Evolutionary conservation across 2,888 invertebrate species (phyloP), one percentile per base, ranked within the genome.

Genomic region (Nemurella pictetii): DNA sequence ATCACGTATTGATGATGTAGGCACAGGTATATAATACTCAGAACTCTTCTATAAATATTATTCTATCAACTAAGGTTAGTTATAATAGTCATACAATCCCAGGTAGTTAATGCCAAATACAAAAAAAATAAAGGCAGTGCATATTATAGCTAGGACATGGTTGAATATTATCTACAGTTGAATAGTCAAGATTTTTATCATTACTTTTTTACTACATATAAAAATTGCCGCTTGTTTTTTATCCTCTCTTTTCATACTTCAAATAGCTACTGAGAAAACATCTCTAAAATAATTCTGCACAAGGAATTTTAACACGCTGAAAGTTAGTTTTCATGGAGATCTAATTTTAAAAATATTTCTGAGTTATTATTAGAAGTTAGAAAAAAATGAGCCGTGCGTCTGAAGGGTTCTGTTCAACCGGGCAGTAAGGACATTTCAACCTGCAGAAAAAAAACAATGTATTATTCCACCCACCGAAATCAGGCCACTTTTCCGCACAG

Each of bases 381-480:
- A 99, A 99, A 91, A 95, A 96, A 89, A 99, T 97, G 90, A 96
- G 95, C 89, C 96, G 94, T 81, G 98, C 98, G 90, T 99, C 98
- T 85, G 95, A 94, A 28, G 98, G 96, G 88, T 95, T 96, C 90
- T 98, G 98, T 91, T 99, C 99, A 90, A 98, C 95, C 0, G 99
- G 99, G 89, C 99, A 99, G 91, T 99, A 99, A 0, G 99, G 99
- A 89, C 99, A 99, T 92, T 99, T 99, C 90, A 99, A 94, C 89
- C 98, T 98, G 92, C 87, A 94, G 93, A 88, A 88, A 88, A 86
- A 86, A 86, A 12, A 35, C 35, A 35, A 20, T 55, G 20, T n/a
- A n/a, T n/a, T n/a, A n/a, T n/a, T n/a, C n/a, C n/a, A n/a, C n/a
- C n/a, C n/a, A n/a, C n/a, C n/a, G n/a, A n/a, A n/a, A n/a, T n/a